phyloP scores from a whole-genome alignment of 2,113 vertebrate species.

The Xenopus borealis region DNA sequence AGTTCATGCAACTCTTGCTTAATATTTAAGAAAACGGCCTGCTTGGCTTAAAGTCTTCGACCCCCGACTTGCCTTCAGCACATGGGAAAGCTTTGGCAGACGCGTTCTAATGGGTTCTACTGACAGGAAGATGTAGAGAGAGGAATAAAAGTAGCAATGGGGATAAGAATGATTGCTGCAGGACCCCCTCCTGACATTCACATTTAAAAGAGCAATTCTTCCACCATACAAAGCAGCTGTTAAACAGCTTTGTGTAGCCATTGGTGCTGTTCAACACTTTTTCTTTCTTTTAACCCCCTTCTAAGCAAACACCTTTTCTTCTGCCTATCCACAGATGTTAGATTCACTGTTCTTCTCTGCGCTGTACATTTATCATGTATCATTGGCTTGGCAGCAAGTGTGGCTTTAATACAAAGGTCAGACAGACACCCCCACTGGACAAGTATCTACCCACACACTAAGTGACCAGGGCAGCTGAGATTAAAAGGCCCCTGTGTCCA shows the following conservation, averaged over 20 bases:
- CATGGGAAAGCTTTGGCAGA: conserved; percentile 2
- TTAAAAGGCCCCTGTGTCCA: conserved; percentile 40
- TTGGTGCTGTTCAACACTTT: conserved; percentile 48
- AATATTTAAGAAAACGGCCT: not conserved
- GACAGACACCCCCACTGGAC: not conserved
- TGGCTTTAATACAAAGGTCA: conserved; percentile 39
- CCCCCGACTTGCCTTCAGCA: not conserved
- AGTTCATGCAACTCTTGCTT: not conserved
- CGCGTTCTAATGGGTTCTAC: conserved; percentile 2
- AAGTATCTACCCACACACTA: not conserved
- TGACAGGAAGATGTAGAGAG: not conserved
- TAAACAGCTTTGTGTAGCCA: conserved; percentile 62
- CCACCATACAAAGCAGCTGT: conserved; percentile 63
- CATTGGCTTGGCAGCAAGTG: conserved; percentile 53
- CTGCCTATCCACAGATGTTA: conserved; percentile 64
- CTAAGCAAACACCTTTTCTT: conserved; percentile 61
- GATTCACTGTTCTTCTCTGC: conserved; percentile 54
- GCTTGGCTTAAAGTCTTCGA: conserved; percentile 30
- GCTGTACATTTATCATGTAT: conserved; percentile 65
- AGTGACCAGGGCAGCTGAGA: conserved; percentile 2
- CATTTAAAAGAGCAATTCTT: conserved; percentile 13
- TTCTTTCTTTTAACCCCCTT: conserved; percentile 14
- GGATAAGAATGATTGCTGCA: conserved; percentile 21
- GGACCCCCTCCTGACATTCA: conserved; percentile 16
- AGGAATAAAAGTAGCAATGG: conserved; percentile 2